Base-by-base conservation (phyloP, 2,888 invertebrate genomes). In the Rambutsinella grinnellia region DNA sequence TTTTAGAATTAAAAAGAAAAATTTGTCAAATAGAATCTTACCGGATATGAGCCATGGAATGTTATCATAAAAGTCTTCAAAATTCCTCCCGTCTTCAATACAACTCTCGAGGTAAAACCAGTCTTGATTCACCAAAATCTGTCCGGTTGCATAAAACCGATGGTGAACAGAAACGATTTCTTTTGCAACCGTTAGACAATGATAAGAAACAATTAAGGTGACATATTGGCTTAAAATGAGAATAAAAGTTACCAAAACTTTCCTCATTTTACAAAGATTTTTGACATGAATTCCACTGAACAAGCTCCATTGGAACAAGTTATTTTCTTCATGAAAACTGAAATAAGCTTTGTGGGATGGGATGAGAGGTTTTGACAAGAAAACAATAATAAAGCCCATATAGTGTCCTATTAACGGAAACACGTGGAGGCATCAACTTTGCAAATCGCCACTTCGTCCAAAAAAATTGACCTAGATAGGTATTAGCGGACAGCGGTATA, bases 381-480 rank as follows among this genome's bases (percentile, higher is more conserved):
- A 51, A 62, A 47, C 70, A 47, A n/a, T 46, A 53, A 53, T 53
- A 61, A 70, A 61, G 61, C 62, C 62, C 62, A 70, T 70, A 70
- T 70, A 70, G 70, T 70, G 70, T 62, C 62, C 70, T 53, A 70
- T 21, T 62, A 19, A 28, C 46, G n/a, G 49, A n/a, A 53, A 19
- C 62, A 70, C 62, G 70, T 62, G 70, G 62, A 62, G 62, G 23
- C 47, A 62, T 62, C 61, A 49, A 70, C 61, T 60, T 60, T 60
- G 49, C 62, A 62, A 47, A 57, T 68, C 17, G n/a, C 58, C 56
- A 56, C 57, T 68, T 58, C 36, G 17, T 28, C 58, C 53, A 53
- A 17, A 44, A 8, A 26, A 57, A 13, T 46, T 69, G 69, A 53
- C 69, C 69, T 49, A 69, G 44, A n/a, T n/a, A n/a, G n/a, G n/a